phyloP scores from a whole-genome alignment of 2,888 invertebrate species.

The Macrosoma leucophasiata region DNA sequence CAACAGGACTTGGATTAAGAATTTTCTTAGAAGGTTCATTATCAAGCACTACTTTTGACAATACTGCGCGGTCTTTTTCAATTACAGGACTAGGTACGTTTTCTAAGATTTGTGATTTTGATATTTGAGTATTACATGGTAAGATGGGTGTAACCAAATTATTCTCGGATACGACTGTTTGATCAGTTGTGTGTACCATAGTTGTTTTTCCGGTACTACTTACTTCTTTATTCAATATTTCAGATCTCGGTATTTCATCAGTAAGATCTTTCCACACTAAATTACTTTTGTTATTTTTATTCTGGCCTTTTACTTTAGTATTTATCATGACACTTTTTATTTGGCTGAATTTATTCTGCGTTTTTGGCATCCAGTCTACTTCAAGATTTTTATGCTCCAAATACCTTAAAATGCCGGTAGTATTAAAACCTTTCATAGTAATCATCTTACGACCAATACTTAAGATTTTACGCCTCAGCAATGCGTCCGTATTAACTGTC shows the following conservation, averaged over 20 bases:
- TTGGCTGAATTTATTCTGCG: constrained; percentile 26
- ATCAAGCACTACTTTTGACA: too few species aligned
- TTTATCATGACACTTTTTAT: constrained; percentile 42
- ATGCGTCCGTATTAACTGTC: constrained; percentile 29
- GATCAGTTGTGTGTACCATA: too few species aligned
- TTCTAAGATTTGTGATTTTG: too few species aligned
- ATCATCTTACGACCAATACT: constrained; percentile 59
- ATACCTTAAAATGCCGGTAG: constrained; percentile 50
- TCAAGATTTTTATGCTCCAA: constrained; percentile 52
- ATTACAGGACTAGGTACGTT: too few species aligned
- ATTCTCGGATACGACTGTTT: too few species aligned
- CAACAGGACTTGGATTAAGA: constrained; percentile 52
- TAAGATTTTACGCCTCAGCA: constrained; percentile 53
- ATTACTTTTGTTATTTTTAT: constrained; percentile 26
- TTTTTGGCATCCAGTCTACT: constrained; percentile 42
- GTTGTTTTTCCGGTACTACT: too few species aligned
- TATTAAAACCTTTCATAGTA: constrained; percentile 41
- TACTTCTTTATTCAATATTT: too few species aligned
- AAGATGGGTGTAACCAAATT: too few species aligned
- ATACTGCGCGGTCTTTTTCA: too few species aligned
- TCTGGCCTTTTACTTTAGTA: constrained; percentile 34
- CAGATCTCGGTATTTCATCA: too few species aligned
- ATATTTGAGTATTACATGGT: too few species aligned
- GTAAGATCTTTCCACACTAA: constrained; percentile 33
- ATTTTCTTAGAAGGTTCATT: too few species aligned